Evolutionary conservation across 2,113 vertebrate genomes (phyloP), one percentile per base, ranked within the genome.

Genomic region (Nibea coibor): DNA sequence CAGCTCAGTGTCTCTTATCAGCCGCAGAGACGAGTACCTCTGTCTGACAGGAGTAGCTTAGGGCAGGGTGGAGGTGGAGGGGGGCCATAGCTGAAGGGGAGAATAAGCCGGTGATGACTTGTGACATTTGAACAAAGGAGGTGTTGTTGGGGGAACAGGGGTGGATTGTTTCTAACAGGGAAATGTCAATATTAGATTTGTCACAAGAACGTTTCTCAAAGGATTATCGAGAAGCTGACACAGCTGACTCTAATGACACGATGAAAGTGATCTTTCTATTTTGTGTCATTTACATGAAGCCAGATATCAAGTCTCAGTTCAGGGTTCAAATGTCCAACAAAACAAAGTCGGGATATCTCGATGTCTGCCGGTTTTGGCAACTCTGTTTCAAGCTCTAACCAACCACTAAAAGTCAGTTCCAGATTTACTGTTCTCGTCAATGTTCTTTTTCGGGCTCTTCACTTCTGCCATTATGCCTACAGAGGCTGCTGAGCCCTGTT

Each of bases 1-100:
- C 73, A 69, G 61, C 61, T 65, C 39, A 28, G 45, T 61, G 51
- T 43, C 24, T 57, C 72, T 87, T 87, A 90, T 90, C 83, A 54
- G 20, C 61, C 64, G 14, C 17, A 20, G 42, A 72, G 81, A 70
- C 48, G 31, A 43, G 63, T 45, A 45, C 61, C n/a, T 15, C 63
- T 74, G 64, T 59, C 58, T 79, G 71, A 82, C 70, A 54, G 45
- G 63, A 71, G 70, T 63, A 47, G 65, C 58, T 75, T 61, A 12
- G 70, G 45, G 50, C 47, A 26, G 26, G 51, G 42, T 20, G 58
- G 61, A 24, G 72, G 74, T 14, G 24, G 39, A 51, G 65, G 28
- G n/a, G 70, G 69, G 61, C 62, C 24, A 26, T 45, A 1, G 35
- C 53, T 20, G 39, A 57, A 47, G 54, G 42, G 58, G 14, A 11